Evolutionary conservation across 2,888 invertebrate genomes (phyloP), one percentile per base, ranked within the genome.

Genomic region (Synanthedon vespiformis): DNA sequence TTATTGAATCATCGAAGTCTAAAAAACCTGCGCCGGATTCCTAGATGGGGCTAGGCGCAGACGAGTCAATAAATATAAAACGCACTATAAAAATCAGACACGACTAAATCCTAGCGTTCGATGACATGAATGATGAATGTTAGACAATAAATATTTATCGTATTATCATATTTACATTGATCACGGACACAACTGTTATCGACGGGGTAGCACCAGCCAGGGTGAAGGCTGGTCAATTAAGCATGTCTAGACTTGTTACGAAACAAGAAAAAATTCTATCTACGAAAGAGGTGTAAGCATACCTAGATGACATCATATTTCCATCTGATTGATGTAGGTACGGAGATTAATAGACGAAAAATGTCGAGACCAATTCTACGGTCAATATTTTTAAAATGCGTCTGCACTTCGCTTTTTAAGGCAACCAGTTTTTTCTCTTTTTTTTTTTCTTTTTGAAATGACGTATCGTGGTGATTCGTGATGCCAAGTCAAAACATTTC

Each of bases 71-170:
- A 77, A 76, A 77, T 76, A 70, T 52, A 53, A 50, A 69, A 67
- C 58, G 61, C 55, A 56, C 55, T 69, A 69, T 72, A 74, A 69
- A 77, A 75, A 72, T 67, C 57, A 60, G 70, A 63, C 56, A 52
- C 51, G 55, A 62, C 67, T 67, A 69, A 61, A 74, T 74, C 69
- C 67, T 65, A 61, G 58, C 63, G 58, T 57, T 60, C 72, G 75
- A 74, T 77, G 82, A 80, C 77, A 76, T 62, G 74, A 67, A 76
- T 79, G 80, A 83, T 83, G 74, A 80, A 80, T 84, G 78, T 70
- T 65, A 60, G 63, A 74, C 72, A 74, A 82, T 78, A 72, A 71
- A 67, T 75, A 73, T 67, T 64, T 68, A 77, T 77, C 77, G 70
- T 72, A 77, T 80, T 80, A 79, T 77, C 77, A 70, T 73, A 77